Evolutionary conservation across 2,888 invertebrate genomes (phyloP).

Genomic region (Limnephilus auricula): DNA sequence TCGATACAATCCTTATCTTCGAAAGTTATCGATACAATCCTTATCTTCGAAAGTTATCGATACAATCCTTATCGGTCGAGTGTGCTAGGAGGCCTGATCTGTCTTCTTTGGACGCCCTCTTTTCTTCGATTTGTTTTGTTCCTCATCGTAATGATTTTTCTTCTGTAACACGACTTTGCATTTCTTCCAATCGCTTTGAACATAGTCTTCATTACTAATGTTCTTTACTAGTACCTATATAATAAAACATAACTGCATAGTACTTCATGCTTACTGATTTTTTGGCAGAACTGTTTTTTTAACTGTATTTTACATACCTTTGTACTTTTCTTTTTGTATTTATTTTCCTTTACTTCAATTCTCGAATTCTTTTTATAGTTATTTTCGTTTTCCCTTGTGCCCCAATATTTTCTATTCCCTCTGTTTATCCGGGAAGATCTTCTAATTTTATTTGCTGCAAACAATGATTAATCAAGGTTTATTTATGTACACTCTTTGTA

Average conservation of each 20-base stretch:
- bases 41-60: too few relatives aligned
- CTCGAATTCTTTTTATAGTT: neutral
- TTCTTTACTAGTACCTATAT: neutral
- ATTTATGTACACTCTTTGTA: neutral
- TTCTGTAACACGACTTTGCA: neutral
- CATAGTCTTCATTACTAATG: neutral
- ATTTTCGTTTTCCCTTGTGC: neutral
- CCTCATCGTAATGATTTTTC: neutral
- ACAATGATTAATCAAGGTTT: neutral
- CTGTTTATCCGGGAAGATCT: conserved; percentile 12
- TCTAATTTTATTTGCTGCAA: neutral
- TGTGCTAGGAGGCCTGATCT: too few relatives aligned
- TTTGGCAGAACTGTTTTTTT: neutral
- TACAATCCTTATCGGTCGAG: too few relatives aligned
- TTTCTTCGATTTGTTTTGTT: neutral
- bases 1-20: too few relatives aligned
- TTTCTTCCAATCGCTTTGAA: neutral
- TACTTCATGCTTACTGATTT: neutral
- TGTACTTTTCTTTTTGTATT: neutral
- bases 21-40: too few relatives aligned
- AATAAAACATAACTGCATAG: neutral
- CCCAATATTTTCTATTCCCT: neutral
- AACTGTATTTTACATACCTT: neutral
- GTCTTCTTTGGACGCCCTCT: neutral
- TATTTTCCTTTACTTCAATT: too few relatives aligned